Conservation (phyloP, 64 coral and sea anemone species). For the Anthopleura sola region DNA sequence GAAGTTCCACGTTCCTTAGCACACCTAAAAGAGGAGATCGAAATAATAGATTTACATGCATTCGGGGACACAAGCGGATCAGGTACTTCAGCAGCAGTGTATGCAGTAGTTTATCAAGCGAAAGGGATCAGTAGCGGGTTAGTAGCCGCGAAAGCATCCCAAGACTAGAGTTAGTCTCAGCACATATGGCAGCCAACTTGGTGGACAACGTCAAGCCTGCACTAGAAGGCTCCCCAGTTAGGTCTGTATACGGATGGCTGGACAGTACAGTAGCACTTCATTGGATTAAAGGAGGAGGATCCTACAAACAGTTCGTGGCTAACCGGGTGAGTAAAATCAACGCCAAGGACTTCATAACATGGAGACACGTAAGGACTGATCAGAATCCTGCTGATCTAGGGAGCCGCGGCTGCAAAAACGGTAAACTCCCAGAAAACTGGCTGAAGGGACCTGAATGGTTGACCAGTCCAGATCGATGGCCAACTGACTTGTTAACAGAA, state of each 20-base stretch:
- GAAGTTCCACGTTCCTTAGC: slow-evolving; percentile 3
- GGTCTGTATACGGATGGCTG: slow-evolving; percentile 35
- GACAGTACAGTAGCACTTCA: slow-evolving; percentile 57
- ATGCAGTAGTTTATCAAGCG: slow-evolving; percentile 35
- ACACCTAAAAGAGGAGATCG: background rate
- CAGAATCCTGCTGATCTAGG: slow-evolving; percentile 41
- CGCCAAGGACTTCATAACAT: slow-evolving; percentile 11
- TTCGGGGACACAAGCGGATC: slow-evolving; percentile 46
- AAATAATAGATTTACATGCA: slow-evolving; percentile 14
- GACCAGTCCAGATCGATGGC: background rate
- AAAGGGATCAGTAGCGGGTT: slow-evolving; percentile 16
- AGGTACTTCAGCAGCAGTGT: slow-evolving; percentile 38
- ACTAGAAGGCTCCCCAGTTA: slow-evolving; percentile 13
- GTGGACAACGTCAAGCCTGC: slow-evolving; percentile 34
- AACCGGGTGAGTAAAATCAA: slow-evolving; percentile 58
- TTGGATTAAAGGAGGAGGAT: slow-evolving; percentile 35
- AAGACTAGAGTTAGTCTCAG: slow-evolving; percentile 34
- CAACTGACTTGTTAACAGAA: background rate
- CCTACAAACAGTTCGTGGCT: slow-evolving; percentile 57
- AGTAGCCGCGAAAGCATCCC: slow-evolving; percentile 43
- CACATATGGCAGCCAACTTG: slow-evolving; percentile 49
- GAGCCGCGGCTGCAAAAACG: slow-evolving; percentile 29
- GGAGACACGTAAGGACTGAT: slow-evolving; percentile 35
- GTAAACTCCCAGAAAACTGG: background rate
- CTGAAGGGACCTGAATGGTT: slow-evolving; percentile 36